Base-by-base conservation (phyloP, 2,888 invertebrate genomes). In the Lutraria lutraria region DNA sequence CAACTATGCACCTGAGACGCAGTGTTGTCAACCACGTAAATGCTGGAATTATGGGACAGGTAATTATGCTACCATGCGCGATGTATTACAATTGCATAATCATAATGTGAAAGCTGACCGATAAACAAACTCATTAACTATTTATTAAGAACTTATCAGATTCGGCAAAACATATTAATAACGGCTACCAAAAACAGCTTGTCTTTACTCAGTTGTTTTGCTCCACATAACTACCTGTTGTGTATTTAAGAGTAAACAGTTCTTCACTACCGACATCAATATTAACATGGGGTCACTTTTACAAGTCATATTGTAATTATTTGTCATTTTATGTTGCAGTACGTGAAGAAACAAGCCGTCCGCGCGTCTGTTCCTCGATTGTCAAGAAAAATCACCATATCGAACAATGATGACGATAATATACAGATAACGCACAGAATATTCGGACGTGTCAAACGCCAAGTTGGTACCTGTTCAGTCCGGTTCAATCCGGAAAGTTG, bases 31-130 rank as follows among this genome's bases (percentile, higher is more conserved):
- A 86, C 56, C 91, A 91, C 60, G 87, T 91, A 6, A 81, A 79
- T 29, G 79, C 88, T 0, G 88, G 88, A 16, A 91, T 91, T 19
- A 76, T 83, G 29, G 91, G 91, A 54, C 91, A 91, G 81, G 91
- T 91, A 34, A 86, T 85, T 29, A 34, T 4, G n/a, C 21, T 4
- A 43, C 4, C 43, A 43, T 43, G 8, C 8, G 43, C 8, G n/a
- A 43, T 43, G 43, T 4, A 43, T 43, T 43, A 2, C n/a, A n/a
- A n/a, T n/a, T n/a, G n/a, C n/a, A n/a, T n/a, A n/a, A n/a, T n/a
- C n/a, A n/a, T n/a, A n/a, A n/a, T n/a, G n/a, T n/a, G n/a, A n/a
- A n/a, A n/a, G n/a, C n/a, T n/a, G n/a, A n/a, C n/a, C n/a, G n/a
- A n/a, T n/a, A n/a, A n/a, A n/a, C n/a, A n/a, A n/a, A n/a, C n/a